Evolutionary conservation across 2,888 invertebrate genomes (phyloP), one percentile per base, ranked within the genome.

Genomic region (Drosophila nr. perissopoda): DNA sequence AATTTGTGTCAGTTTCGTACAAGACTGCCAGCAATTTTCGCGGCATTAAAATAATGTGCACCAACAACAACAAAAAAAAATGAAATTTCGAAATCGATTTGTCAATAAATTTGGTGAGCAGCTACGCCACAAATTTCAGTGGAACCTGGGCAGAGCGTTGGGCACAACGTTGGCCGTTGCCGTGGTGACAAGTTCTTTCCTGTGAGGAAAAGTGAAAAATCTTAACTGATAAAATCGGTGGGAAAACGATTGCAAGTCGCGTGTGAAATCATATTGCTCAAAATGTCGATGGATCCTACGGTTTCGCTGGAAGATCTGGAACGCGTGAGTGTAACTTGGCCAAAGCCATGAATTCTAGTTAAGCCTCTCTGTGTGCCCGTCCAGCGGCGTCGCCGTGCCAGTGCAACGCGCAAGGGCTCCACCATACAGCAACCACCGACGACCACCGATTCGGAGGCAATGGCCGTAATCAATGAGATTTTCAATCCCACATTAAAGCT

Each of bases 381-480:
- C 1, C 73, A 87, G 72, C 82, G 92, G 74, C 92, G 92, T 49
- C 92, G 92, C 40, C 91, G 91, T 34, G 84, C 91, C 59, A 92
- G 83, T 51, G 87, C 89, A 4, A 87, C 75, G 7, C 89, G 92
- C 5, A 91, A 92, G 53, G 83, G 83, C 4, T 91, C 92, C 40
- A 77, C 83, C 25, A 83, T 82, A 18, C 83, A 87, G 0, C 87
- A 86, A 16, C 82, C 87, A 7, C 72, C 77, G 5, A 4, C 80
- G 1, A 73, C 82, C 21, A 71, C 83, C 13, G 91, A 91, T 49
- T 92, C 93, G 31, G 91, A 91, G 64, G 91, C 93, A 18, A 86
- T 93, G 90, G 90, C 91, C 40, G 90, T 89, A 49, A 93, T 93
- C 64, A 92, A 93, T 70, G 93, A 93, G 82, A 93, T 93, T 52